Evolutionary conservation across 2,113 vertebrate genomes (phyloP).

Genomic region (Axis porcinus): DNA sequence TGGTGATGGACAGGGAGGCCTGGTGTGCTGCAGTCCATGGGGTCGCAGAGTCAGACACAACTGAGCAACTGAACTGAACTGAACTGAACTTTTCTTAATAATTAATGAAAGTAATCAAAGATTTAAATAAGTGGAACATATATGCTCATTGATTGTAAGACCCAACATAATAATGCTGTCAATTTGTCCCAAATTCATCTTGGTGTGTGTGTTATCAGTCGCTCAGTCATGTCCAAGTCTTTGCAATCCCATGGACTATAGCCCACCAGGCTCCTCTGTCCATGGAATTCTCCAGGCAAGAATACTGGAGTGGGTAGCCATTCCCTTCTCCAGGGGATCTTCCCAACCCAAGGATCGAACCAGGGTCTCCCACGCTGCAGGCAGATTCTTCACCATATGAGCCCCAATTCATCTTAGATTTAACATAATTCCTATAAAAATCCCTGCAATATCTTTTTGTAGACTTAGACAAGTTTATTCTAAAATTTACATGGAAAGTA

Average conservation of each 20-base stretch:
- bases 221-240: background rate
- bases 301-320: background rate
- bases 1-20: background rate
- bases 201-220: background rate
- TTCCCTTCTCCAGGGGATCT: background rate
- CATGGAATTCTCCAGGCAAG: background rate
- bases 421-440: background rate
- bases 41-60: background rate
- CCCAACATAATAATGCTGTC: background rate
- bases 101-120: background rate
- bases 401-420: background rate
- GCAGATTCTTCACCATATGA: background rate
- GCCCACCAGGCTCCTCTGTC: background rate
- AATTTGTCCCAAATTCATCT: background rate
- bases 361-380: accelerated
- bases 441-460: background rate
- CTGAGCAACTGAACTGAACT: background rate
- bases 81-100: background rate
- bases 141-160: background rate
- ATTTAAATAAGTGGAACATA: background rate
- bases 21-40: background rate
- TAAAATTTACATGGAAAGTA: background rate
- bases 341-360: background rate
- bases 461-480: background rate
- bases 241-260: background rate